Conservation (phyloP, 2,888 invertebrate genomes). For the Andrena minutula region DNA sequence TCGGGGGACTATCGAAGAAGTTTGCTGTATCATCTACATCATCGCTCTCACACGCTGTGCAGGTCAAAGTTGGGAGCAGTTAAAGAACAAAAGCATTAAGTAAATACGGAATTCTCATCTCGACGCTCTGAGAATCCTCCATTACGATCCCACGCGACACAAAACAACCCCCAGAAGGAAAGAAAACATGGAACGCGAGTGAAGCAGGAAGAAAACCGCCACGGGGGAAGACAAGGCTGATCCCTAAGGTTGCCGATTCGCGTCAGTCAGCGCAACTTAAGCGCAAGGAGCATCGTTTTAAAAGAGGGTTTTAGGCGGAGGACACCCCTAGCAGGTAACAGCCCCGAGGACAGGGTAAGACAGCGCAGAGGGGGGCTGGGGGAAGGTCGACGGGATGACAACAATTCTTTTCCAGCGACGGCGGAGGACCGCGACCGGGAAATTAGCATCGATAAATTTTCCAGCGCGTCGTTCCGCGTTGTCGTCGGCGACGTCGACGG, state of each 20-base stretch:
- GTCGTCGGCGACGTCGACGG: constrained; percentile 69
- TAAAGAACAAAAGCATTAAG: too few species aligned
- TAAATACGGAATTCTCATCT: neutral
- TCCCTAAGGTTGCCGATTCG: constrained; percentile 39
- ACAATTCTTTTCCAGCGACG: constrained; percentile 79
- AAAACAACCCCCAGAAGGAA: neutral
- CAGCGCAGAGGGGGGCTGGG: constrained; percentile 52
- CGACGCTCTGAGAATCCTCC: neutral
- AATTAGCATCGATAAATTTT: constrained; percentile 85
- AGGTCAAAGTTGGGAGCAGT: too few species aligned
- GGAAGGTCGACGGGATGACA: constrained; percentile 64
- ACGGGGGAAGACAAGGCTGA: neutral
- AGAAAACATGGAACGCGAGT: neutral
- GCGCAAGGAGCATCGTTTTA: constrained; percentile 56
- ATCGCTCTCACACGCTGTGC: too few species aligned
- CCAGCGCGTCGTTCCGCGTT: constrained; percentile 63
- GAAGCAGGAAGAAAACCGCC: constrained; percentile 13
- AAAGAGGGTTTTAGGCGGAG: constrained; percentile 71
- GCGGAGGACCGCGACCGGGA: constrained; percentile 80
- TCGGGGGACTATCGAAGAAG: too few species aligned
- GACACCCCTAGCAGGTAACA: constrained; percentile 64
- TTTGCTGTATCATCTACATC: too few species aligned
- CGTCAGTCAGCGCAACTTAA: constrained; percentile 64
- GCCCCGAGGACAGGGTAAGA: constrained; percentile 73
- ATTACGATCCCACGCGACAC: neutral